Base-by-base conservation (phyloP, 2,888 invertebrate genomes). In the Venusia cambrica region DNA sequence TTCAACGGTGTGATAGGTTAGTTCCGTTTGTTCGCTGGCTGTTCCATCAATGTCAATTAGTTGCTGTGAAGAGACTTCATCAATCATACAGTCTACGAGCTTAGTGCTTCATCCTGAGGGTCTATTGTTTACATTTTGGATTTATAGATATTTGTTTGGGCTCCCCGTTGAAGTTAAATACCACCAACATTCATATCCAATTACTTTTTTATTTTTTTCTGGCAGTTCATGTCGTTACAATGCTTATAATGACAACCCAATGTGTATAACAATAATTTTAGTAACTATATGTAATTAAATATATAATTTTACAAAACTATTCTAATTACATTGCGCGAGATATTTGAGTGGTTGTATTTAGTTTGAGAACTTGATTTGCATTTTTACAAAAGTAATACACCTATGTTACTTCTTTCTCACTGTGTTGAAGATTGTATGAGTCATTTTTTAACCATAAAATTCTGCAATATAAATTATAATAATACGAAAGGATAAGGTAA, bases 31-130 rank as follows among this genome's bases (percentile, higher is more conserved):
- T 57, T 50, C 58, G 57, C 53, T 60, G 62, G 62, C 75, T 77
- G 77, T 81, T 87, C 87, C 78, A 85, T 87, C 87, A 87, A 71
- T 84, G 87, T 87, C 87, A 85, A 87, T 87, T 87, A 87, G 75
- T 45, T 74, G 75, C 73, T 73, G 67, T 76, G 76, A 78, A 65
- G 80, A 78, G 73, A 69, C 65, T 65, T 69, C 73, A 87, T 87
- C 85, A 75, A 85, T 85, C 85, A 81, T 81, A 73, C 38, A 63
- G 65, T 62, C 68, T 63, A 59, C 46, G 40, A 54, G 52, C 57
- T 49, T 48, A 48, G 55, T 58, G 60, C 59, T 44, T 51, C 54
- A 66, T 72, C 68, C 71, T 73, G 65, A 65, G 71, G 70, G 67
- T 69, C 73, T 64, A 79, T 72, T 73, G 73, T 73, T 71, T 71